Evolutionary conservation across 30 jellyfish, hydroid and myxozoan species (phyloP).

Genomic region (Chrysaora quinquecirrha): DNA sequence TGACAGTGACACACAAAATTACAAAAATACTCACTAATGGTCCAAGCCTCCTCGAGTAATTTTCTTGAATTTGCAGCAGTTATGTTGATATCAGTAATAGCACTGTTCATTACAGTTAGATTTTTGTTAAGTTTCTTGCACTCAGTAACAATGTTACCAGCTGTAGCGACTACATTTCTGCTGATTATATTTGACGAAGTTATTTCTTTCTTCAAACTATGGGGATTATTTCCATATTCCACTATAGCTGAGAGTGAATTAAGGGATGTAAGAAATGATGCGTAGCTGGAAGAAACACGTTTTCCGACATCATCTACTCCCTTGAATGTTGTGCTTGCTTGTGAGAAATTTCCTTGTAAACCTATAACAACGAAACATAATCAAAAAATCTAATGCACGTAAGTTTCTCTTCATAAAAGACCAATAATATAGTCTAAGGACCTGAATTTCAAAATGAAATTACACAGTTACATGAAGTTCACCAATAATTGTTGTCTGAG

Average conservation of each 20-base stretch:
- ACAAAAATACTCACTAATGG: conserved; percentile 11
- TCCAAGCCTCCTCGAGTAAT: conserved; percentile 14
- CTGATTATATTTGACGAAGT: neutral
- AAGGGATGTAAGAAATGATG: conserved; percentile 25
- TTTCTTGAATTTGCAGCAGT: conserved; percentile 7
- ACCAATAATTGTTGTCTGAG: no score
- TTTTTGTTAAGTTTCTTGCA: conserved; percentile 25
- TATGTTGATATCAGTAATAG: neutral
- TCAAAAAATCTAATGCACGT: no score
- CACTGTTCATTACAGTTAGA: conserved; percentile 13
- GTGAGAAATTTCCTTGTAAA: conserved; percentile 31
- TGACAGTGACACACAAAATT: no score
- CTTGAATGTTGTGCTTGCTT: conserved; percentile 30
- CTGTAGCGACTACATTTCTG: neutral
- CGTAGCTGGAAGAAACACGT: conserved; percentile 37
- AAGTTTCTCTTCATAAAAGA: no score
- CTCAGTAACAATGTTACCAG: neutral
- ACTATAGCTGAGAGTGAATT: conserved; percentile 23
- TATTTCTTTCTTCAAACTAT: conserved; percentile 35
- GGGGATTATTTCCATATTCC: conserved; percentile 55
- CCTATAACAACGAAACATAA: no score
- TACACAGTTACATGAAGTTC: no score
- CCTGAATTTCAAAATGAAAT: no score
- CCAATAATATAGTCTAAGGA: no score
- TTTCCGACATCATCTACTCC: conserved; percentile 21